Evolutionary conservation across 2,888 invertebrate genomes (phyloP).

Genomic region (Boloria euphrosyne): DNA sequence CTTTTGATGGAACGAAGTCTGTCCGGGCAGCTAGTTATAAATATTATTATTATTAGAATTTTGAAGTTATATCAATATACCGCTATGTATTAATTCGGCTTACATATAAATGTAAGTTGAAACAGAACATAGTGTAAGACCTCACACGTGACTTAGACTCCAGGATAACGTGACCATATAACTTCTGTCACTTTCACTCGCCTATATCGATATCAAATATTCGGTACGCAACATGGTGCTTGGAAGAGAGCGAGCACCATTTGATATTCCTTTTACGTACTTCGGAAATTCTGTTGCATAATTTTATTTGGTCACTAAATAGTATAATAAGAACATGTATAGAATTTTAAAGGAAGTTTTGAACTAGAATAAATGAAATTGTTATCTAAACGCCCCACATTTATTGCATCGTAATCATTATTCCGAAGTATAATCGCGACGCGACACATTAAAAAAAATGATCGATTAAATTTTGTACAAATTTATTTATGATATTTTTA

Average conservation of each 20-base stretch:
- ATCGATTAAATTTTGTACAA: background rate
- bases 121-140: slow-evolving; percentile 1
- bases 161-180: slow-evolving; percentile 33
- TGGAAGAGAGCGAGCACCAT: slow-evolving; percentile 25
- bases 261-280: slow-evolving; percentile 28
- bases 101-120: background rate
- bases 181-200: slow-evolving; percentile 38
- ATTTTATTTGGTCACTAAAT: slow-evolving; percentile 31
- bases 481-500: background rate
- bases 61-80: too few relatives aligned
- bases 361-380: background rate
- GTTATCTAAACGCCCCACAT: slow-evolving; percentile 4
- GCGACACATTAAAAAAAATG: too few relatives aligned
- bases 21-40: too few relatives aligned
- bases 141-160: slow-evolving; percentile 20
- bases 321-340: slow-evolving; percentile 26
- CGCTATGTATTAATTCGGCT: too few relatives aligned
- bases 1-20: too few relatives aligned
- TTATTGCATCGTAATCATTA: background rate
- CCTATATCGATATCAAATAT: slow-evolving; percentile 33
- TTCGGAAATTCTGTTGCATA: slow-evolving; percentile 27
- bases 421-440: background rate
- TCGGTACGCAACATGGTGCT: slow-evolving; percentile 31
- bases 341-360: slow-evolving; percentile 15
- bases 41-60: too few relatives aligned